Evolutionary conservation across 2,113 vertebrate species (phyloP), one percentile per base, ranked within the genome.

Genomic region (Panthera tigris): DNA sequence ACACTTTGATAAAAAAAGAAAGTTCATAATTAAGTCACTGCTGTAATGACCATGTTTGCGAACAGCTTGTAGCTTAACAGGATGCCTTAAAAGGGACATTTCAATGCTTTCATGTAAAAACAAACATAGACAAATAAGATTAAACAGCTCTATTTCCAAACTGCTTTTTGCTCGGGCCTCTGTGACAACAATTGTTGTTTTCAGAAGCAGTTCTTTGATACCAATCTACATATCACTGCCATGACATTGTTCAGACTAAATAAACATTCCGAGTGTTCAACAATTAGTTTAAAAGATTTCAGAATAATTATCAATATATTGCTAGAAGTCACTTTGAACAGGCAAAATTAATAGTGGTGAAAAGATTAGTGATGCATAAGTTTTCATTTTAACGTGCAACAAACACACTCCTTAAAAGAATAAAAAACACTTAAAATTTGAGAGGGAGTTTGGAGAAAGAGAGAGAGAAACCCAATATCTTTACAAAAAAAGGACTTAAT

Each of bases 161-260:
- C 6, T 52, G 73, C 14, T 74, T 84, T 63, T 73, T 80, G 15
- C 19, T 80, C 66, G 16, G 45, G 61, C 83, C 23, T 92, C 52
- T 93, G 52, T 92, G 21, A 94, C 31, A 95, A 39, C 10, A 95
- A 85, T 50, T 91, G 71, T 85, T 2, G 21, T 79, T 69, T 94
- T 91, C 52, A 71, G 19, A 88, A 71, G 27, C 33, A 69, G 19
- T 39, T 91, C 39, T 66, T 86, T 87, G 14, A 79, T 57, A 66
- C 63, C 57, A 73, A 88, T 74, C 45, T 91, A 41, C 5, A 79
- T 39, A 36, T 76, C 29, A 65, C 23, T 83, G 16, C 52, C 7
- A 65, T 93, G 27, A 78, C n/a, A 65, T 82, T 27, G 21, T 63
- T 45, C 5, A 74, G 27, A 66, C 16, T 92, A 82, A 85, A 55